Percentiles rank a stretch among this genome's conserved stretches.
phyloP scores from a whole-genome alignment of 2,797 vertebrate genomes.

The Cynodonichthys magdalenae region DNA sequence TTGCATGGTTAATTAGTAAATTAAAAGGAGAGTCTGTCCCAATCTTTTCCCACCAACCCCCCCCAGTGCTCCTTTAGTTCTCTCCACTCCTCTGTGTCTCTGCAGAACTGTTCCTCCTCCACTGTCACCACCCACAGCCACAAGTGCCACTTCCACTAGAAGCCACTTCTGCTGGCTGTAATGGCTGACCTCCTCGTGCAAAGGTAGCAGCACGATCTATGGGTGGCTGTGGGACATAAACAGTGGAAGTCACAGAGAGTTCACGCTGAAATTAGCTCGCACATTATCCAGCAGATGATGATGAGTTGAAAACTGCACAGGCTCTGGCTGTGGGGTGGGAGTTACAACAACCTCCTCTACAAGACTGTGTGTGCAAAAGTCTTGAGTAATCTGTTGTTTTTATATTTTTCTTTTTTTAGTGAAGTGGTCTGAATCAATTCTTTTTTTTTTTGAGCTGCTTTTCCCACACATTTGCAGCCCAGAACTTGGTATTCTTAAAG shows the following conservation, averaged over 20 bases:
- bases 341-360: slow-evolving; percentile 32
- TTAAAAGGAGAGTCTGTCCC: slow-evolving; percentile 82
- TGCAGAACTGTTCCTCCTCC: slow-evolving; percentile 50
- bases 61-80: slow-evolving; percentile 49
- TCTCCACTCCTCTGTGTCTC: slow-evolving; percentile 33
- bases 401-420: not conserved
- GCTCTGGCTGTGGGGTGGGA: slow-evolving; percentile 33
- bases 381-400: not conserved
- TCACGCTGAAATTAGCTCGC: slow-evolving; percentile 58
- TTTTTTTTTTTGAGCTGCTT: not conserved
- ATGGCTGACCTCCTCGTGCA: slow-evolving; percentile 62
- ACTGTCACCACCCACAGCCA: slow-evolving; percentile 65
- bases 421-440: not conserved
- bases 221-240: slow-evolving; percentile 48
- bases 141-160: slow-evolving; percentile 68
- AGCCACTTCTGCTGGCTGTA: slow-evolving; percentile 67
- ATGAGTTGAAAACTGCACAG: slow-evolving; percentile 44
- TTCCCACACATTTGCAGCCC: not conserved
- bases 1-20: slow-evolving; percentile 88
- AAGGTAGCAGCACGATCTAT: slow-evolving; percentile 44
- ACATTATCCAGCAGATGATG: slow-evolving; percentile 48
- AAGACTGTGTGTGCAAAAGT: not conserved
- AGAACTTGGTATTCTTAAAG: not conserved
- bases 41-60: slow-evolving; percentile 75
- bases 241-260: slow-evolving; percentile 37